Evolutionary conservation across 1,140 invertebrate species (phyloP).

Genomic region (Stenopsyche tienmushanensis): DNA sequence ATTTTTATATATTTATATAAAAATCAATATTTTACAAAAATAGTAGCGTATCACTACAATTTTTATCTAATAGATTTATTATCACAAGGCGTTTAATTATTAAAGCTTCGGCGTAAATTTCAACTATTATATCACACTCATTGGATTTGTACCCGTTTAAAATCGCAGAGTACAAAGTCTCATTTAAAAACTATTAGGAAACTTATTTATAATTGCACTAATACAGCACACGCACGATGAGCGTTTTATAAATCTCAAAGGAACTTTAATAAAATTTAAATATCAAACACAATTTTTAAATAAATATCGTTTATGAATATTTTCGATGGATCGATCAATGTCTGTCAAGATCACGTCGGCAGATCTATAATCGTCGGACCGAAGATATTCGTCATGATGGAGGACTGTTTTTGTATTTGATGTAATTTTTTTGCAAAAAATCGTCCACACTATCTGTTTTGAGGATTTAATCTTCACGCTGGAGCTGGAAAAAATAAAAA

Average conservation of each 20-base stretch:
- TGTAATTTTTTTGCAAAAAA: neutral
- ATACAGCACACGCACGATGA: too few relatives aligned
- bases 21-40: neutral
- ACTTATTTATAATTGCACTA: too few relatives aligned
- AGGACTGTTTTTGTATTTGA: neutral
- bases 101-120: too few relatives aligned
- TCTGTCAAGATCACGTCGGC: slow-evolving; percentile 12
- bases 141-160: too few relatives aligned
- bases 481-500: neutral
- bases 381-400: slow-evolving; percentile 24
- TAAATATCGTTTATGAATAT: neutral
- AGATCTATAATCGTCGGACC: slow-evolving; percentile 20
- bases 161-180: too few relatives aligned
- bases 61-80: too few relatives aligned
- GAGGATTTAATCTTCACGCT: neutral
- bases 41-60: neutral
- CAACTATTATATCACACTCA: too few relatives aligned
- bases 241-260: too few relatives aligned
- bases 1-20: neutral
- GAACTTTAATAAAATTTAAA: too few relatives aligned
- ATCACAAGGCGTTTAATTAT: too few relatives aligned
- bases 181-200: too few relatives aligned
- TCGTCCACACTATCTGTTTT: neutral
- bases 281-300: neutral
- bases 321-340: neutral